Evolutionary conservation across 1,140 invertebrate genomes (phyloP), one percentile per base, ranked within the genome.

Genomic region (Phortica variegata): DNA sequence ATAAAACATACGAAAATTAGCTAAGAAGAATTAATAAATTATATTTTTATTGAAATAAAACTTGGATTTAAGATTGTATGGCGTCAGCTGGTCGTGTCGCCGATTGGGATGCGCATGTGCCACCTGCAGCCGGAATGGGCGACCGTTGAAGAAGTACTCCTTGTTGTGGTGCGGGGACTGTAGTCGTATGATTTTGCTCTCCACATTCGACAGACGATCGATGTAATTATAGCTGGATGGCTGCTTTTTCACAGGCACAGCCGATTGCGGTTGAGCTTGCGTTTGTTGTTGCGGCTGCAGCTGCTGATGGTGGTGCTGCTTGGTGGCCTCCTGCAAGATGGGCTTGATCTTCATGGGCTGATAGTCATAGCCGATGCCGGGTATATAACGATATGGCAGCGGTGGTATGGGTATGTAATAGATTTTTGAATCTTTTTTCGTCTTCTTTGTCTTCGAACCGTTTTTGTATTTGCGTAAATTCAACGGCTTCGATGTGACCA

Each of bases 41-140:
- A 74, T 73, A 26, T 74, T 63, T 69, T 74, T 74, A 60, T 74
- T 71, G 37, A 71, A 74, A 43, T 69, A 74, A 23, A 73, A 62
- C 31, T 70, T 68, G 10, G 71, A 73, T 45, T 69, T 71, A 16
- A 74, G 56, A 57, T 73, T 74, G 33, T 49, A 45, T 17, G 66
- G 54, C 29, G 65, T 71, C 49, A 73, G 47, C 4, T 44, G 48
- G 5, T 60, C 43, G 9, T 38, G 15, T 15, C 10, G 15, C n/a
- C n/a, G n/a, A 17, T 61, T 68, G 15, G 52, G 57, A 37, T 49
- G 51, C 19, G 71, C 71, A 49, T 60, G 70, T 15, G 70, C 70
- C 40, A 62, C 71, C 47, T 74, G 70, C 55, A 74, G 38, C 45
- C 66, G 58, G 34, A 56, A 65, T n/a, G 71, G 71, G 8, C 63